phyloP scores from a whole-genome alignment of 2,888 invertebrate genomes.

The Pristionchus arcanus region DNA sequence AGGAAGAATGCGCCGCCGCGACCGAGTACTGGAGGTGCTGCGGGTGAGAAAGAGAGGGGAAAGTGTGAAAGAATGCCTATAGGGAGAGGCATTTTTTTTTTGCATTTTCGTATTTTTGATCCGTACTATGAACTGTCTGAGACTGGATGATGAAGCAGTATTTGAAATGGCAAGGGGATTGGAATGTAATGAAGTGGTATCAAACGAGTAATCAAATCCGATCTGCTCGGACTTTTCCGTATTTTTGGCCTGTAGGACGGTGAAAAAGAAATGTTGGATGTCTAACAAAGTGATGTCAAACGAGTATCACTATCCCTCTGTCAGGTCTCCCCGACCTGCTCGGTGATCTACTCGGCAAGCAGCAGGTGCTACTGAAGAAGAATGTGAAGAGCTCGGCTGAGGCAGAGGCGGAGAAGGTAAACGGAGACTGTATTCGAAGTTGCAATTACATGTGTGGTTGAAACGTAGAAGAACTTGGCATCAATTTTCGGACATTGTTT shows the following conservation, averaged over 20 bases:
- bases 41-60: neutral
- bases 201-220: no score
- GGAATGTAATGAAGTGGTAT: no score
- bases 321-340: constrained; percentile 17
- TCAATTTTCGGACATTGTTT: neutral
- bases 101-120: no score
- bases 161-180: no score
- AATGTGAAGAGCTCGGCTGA: neutral
- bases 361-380: constrained; percentile 45
- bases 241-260: no score
- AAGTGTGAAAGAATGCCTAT: no score
- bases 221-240: no score
- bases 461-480: neutral
- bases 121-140: no score
- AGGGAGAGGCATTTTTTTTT: no score
- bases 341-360: constrained; percentile 34
- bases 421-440: no score
- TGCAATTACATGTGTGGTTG: no score
- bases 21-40: neutral
- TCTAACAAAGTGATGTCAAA: neutral
- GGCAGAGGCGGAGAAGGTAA: constrained; percentile 45
- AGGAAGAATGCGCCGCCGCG: constrained; percentile 33
- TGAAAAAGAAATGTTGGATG: neutral
- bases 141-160: no score
- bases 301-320: neutral